Evolutionary conservation across 2,888 invertebrate genomes (phyloP).

Genomic region (Leucophora obtusa): DNA sequence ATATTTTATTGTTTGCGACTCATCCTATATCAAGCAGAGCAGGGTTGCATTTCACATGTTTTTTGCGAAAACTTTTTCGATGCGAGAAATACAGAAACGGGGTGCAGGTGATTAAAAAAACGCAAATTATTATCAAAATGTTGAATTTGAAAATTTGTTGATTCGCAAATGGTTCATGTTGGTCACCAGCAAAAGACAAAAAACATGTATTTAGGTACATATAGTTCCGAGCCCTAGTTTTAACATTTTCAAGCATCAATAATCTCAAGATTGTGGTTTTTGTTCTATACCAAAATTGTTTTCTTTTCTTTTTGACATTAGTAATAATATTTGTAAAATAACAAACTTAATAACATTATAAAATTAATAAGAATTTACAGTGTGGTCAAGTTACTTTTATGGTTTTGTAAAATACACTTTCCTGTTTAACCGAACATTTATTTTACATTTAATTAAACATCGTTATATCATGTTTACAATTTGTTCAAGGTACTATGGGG

Average conservation of each 20-base stretch:
- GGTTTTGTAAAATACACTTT: neutral
- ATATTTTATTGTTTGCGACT: too few relatives aligned
- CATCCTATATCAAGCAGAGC: too few relatives aligned
- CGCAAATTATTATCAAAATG: too few relatives aligned
- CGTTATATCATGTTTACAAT: neutral
- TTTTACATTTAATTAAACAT: constrained; percentile 1
- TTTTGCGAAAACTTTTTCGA: too few relatives aligned
- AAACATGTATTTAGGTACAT: too few relatives aligned
- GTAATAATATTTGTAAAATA: neutral
- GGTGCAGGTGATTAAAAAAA: too few relatives aligned
- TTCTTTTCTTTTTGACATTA: neutral
- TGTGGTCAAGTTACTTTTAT: constrained; percentile 14
- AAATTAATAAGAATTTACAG: constrained; percentile 8
- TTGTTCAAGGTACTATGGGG: neutral
- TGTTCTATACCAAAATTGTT: neutral
- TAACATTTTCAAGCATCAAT: neutral
- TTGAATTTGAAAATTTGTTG: too few relatives aligned
- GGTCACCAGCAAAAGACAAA: too few relatives aligned
- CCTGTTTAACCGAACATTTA: neutral
- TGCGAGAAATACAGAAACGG: too few relatives aligned
- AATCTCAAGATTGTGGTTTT: neutral
- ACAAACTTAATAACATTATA: neutral
- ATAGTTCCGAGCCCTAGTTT: too few relatives aligned
- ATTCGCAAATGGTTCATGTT: too few relatives aligned
- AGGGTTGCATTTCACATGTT: too few relatives aligned